phyloP scores from a whole-genome alignment of 2,797 vertebrate species.

The Remorina albescens region DNA sequence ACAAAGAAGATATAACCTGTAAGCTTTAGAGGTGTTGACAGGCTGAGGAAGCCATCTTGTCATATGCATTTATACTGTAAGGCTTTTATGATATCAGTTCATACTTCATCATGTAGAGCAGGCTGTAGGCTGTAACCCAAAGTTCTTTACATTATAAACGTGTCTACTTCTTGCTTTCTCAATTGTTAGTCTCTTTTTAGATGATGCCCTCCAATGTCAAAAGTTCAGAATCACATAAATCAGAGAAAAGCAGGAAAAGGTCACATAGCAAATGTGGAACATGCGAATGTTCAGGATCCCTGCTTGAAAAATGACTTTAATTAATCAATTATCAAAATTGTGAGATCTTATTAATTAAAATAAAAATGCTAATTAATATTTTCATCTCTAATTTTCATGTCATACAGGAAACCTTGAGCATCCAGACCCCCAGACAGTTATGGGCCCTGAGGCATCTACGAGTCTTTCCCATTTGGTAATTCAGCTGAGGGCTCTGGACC shows the following conservation, averaged over 20 bases:
- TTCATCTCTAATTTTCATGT: slow-evolving; percentile 4
- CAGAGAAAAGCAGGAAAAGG: neutral
- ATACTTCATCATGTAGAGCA: neutral
- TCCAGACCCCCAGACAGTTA: neutral
- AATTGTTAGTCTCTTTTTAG: neutral
- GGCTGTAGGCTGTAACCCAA: neutral
- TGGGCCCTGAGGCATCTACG: neutral
- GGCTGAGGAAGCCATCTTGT: too few relatives aligned
- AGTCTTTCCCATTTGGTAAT: slow-evolving; percentile 10
- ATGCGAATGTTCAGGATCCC: neutral
- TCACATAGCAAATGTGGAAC: neutral
- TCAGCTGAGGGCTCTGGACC: slow-evolving; percentile 19
- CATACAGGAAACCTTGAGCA: neutral
- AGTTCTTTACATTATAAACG: neutral
- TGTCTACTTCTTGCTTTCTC: neutral
- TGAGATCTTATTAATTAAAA: too few relatives aligned
- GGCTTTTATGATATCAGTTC: too few relatives aligned
- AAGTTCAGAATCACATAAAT: neutral
- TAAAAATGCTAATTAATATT: neutral
- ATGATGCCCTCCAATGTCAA: neutral
- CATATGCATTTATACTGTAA: too few relatives aligned
- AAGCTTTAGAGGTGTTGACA: too few relatives aligned
- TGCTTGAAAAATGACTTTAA: neutral
- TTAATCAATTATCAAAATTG: slow-evolving; percentile 1
- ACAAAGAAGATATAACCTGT: too few relatives aligned